Percentiles rank a stretch among this genome's conserved stretches.
phyloP scores from a whole-genome alignment of 2,888 invertebrate species.

The Plemyria rubiginata region DNA sequence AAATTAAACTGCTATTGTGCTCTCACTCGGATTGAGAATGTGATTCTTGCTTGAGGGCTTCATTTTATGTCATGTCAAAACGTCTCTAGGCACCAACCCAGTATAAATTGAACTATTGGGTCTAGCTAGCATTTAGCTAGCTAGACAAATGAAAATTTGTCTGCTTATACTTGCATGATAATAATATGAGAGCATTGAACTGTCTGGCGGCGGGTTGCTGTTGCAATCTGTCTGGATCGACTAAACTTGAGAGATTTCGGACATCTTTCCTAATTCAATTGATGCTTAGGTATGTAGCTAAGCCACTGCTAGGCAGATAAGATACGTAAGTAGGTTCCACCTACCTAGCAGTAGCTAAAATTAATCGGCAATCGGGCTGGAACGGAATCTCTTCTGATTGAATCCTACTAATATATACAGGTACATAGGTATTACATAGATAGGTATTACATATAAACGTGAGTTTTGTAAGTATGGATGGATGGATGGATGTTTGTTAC shows the following conservation, averaged over 20 bases:
- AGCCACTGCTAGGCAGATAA: neutral
- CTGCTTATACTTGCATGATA: neutral
- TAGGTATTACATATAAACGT: too few relatives aligned
- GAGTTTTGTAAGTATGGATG: too few relatives aligned
- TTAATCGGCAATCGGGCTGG: too few relatives aligned
- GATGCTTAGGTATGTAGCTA: neutral
- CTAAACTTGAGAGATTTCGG: neutral
- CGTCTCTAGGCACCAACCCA: neutral
- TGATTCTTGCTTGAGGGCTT: slow-evolving; percentile 22
- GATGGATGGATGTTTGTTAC: too few relatives aligned
- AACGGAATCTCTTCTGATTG: too few relatives aligned
- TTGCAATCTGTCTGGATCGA: slow-evolving; percentile 16
- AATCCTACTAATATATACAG: too few relatives aligned
- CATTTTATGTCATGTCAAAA: slow-evolving; percentile 17
- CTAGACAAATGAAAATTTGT: neutral
- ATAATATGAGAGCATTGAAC: slow-evolving; percentile 39
- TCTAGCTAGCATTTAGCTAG: neutral
- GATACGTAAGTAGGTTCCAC: too few relatives aligned
- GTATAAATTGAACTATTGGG: neutral
- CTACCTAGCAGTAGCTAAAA: too few relatives aligned
- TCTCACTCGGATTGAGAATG: slow-evolving; percentile 25
- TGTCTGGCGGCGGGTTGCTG: slow-evolving; percentile 36
- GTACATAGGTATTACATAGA: too few relatives aligned
- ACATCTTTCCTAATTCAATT: neutral
- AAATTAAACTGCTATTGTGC: slow-evolving; percentile 32